Evolutionary conservation across 2,888 invertebrate species (phyloP), one percentile per base, ranked within the genome.

Genomic region (Dorcus parallelipipedus): DNA sequence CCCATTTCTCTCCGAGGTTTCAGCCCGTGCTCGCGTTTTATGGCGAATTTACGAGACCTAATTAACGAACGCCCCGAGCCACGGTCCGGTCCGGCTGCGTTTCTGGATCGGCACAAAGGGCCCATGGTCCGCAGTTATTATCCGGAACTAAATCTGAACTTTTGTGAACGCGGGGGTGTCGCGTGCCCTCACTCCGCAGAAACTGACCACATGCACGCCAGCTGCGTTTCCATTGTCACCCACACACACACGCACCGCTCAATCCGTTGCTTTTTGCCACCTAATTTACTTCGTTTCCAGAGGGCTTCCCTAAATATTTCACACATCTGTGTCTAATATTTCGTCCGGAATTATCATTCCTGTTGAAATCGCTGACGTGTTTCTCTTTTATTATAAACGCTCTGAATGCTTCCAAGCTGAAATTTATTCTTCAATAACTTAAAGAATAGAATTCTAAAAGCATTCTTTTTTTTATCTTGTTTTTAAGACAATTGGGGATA

Each of bases 121-220:
- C 62, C 14, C 66, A 69, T 67, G 67, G 69, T 64, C 65, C 66
- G 67, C 70, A 71, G 68, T 76, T 75, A 78, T 78, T 76, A 78
- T 74, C 76, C 78, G 78, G 74, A 77, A 77, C 78, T 78, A 77
- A 78, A 76, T 73, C 67, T 67, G 67, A 69, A 68, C 74, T 71
- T 71, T 73, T 73, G 72, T 71, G 57, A 74, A 74, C 73, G 76
- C 68, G 61, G 59, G 62, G 65, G 60, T 62, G 64, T 59, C 67
- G 69, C 66, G 68, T 68, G 67, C 71, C 72, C 59, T 50, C 55
- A 40, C 54, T 53, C 54, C 53, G 43, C 55, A 56, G 43, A 56
- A 53, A 60, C 58, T 63, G 63, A 63, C 63, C 76, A 76, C 74
- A 75, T 74, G 75, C 71, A 70, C 65, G 64, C 61, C 76, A 75